Percentiles rank a stretch among this genome's conserved stretches.
Conservation (phyloP, 1,140 invertebrate genomes). For the Latrodectus geometricus region DNA sequence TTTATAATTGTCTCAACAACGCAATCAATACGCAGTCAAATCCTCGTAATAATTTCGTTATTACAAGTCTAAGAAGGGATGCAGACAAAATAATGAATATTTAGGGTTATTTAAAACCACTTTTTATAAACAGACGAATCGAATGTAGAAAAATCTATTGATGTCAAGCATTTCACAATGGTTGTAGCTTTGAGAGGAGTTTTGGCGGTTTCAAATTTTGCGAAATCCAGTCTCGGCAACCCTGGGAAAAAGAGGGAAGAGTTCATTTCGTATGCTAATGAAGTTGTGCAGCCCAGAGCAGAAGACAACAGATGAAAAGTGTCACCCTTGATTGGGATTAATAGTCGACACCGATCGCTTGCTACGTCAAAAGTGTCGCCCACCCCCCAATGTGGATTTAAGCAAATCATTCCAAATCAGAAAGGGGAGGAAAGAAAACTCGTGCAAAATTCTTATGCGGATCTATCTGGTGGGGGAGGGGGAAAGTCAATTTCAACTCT, state of each 20-base stretch:
- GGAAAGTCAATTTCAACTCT: not conserved
- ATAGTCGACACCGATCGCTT: conserved; percentile 41
- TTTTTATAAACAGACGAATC: not conserved
- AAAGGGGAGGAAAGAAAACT: not conserved
- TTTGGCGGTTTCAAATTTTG: not conserved
- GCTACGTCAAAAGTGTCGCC: not conserved
- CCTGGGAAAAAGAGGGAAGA: not conserved
- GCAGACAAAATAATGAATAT: not conserved
- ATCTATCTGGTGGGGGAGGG: too few species aligned
- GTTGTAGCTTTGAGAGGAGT: not conserved
- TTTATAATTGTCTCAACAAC: too few species aligned
- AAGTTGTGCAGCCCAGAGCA: conserved; percentile 26
- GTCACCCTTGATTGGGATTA: conserved; percentile 57
- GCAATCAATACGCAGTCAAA: too few species aligned
- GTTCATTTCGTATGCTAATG: conserved; percentile 60
- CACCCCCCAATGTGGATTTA: not conserved
- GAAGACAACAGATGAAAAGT: conserved; percentile 57
- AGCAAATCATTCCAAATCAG: not conserved
- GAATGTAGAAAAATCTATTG: not conserved
- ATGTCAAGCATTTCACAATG: not conserved
- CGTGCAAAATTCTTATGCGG: too few species aligned
- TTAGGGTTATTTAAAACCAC: not conserved
- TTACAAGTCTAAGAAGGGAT: too few species aligned
- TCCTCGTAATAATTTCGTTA: too few species aligned
- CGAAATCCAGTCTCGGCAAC: not conserved